Conservation (phyloP, 2,113 vertebrate species). For the Osmerus eperlanus region DNA sequence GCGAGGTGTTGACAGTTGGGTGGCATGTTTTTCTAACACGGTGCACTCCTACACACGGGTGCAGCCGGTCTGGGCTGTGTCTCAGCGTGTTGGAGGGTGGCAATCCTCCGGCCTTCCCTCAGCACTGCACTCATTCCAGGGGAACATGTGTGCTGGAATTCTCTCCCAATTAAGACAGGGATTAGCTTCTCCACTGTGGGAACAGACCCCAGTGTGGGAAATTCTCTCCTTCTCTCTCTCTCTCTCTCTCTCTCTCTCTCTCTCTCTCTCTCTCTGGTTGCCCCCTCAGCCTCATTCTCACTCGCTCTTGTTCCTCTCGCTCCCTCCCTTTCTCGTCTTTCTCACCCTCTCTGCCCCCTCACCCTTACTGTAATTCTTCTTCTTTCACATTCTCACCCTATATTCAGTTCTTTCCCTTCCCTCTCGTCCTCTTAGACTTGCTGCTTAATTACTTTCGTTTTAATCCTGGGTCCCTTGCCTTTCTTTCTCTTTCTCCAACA, state of each 20-base stretch:
- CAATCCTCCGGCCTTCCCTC: conserved; percentile 19
- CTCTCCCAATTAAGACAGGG: conserved; percentile 79
- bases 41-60: conserved; percentile 52
- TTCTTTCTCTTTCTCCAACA: background rate
- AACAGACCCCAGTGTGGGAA: conserved; percentile 74
- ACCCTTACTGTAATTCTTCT: conserved; percentile 5
- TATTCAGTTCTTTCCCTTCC: conserved; percentile 1
- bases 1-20: conserved; percentile 55
- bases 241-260: background rate
- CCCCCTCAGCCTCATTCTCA: conserved; percentile 10
- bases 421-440: background rate
- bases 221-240: no score
- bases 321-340: conserved; percentile 8
- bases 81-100: conserved; percentile 45
- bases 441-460: conserved; percentile 4
- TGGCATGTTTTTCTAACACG: conserved; percentile 52
- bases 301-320: background rate
- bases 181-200: conserved; percentile 75
- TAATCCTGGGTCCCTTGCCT: conserved; percentile 7
- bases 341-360: conserved; percentile 2
- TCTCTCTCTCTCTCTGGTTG: background rate
- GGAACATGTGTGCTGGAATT: conserved; percentile 75
- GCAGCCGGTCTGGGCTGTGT: conserved; percentile 51
- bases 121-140: conserved; percentile 55
- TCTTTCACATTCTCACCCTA: conserved; percentile 16